phyloP scores from a whole-genome alignment of 2,797 vertebrate genomes.

The Anguilla pacifica region DNA sequence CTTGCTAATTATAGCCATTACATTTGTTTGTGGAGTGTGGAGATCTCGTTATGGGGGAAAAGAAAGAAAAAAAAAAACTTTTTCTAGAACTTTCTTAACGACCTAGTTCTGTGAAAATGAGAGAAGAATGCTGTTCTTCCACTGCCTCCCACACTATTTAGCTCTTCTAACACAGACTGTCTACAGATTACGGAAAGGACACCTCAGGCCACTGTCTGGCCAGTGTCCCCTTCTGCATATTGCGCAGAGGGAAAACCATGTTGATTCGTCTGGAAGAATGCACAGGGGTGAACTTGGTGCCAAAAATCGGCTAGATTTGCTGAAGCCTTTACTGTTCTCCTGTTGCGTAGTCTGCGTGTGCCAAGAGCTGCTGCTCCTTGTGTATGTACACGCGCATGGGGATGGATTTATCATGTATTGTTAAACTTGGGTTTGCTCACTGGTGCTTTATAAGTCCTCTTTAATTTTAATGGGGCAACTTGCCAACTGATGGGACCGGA shows the following conservation, averaged over 20 bases:
- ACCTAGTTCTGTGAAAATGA: not conserved
- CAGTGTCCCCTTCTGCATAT: not conserved
- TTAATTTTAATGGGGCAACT: constrained; percentile 66
- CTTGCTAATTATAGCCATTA: not conserved
- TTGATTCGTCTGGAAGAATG: constrained; percentile 3
- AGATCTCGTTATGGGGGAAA: not conserved
- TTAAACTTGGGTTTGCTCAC: not conserved
- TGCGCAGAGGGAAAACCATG: not conserved
- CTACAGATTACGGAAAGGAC: not conserved
- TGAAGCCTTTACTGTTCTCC: not conserved
- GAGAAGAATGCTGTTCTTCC: not conserved
- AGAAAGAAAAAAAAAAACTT: not conserved
- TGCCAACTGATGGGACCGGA: constrained; percentile 39
- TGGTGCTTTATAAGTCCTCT: constrained; percentile 46
- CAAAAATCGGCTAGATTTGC: not conserved
- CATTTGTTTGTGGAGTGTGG: not conserved
- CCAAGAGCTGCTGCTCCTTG: not conserved
- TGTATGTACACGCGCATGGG: not conserved
- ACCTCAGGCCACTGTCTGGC: not conserved
- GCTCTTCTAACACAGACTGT: not conserved
- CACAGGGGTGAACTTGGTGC: not conserved
- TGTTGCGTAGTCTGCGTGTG: not conserved
- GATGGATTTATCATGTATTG: not conserved
- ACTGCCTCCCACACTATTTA: not conserved
- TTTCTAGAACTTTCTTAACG: not conserved